A percentile compares a stretch with the other conserved stretches of the same genome.
These are phyloP conservation scores for Hyles euphorbiae DNA, from an alignment of 1,140 invertebrate species.

Conservation along the genomic window DNA sequence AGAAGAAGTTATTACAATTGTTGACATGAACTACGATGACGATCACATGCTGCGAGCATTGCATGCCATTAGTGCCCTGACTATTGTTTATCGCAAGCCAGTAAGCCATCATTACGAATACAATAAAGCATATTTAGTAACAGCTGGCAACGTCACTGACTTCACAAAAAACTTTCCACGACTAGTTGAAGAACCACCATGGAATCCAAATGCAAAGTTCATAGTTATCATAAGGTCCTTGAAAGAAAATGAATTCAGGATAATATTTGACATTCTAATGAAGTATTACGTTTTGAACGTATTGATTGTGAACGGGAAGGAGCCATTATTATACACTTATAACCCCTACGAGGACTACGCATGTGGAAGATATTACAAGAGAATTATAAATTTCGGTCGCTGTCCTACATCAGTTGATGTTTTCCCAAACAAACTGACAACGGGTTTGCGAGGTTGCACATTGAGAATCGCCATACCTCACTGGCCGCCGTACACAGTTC, in stretches of 20 bases:
- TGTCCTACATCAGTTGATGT: constrained; percentile 17
- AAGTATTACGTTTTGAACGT: constrained; percentile 12
- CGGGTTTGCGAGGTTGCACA: constrained; percentile 28
- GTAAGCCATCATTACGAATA: background rate
- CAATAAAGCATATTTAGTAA: constrained; percentile 13
- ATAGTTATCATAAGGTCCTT: constrained; percentile 25
- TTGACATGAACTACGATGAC: constrained; percentile 17
- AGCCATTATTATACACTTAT: constrained; percentile 16
- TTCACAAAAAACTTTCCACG: constrained; percentile 6
- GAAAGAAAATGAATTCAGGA: constrained; percentile 10
- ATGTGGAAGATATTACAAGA: constrained; percentile 18
- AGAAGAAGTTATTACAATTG: constrained; percentile 10
- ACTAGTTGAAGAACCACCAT: constrained; percentile 10
- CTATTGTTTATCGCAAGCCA: constrained; percentile 1
- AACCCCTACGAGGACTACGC: constrained; percentile 22
- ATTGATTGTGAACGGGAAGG: constrained; percentile 15
- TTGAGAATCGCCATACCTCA: constrained; percentile 29
- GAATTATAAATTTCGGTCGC: constrained; percentile 7
- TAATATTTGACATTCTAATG: constrained; percentile 29
- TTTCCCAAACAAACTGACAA: constrained; percentile 30
- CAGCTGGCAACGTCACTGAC: background rate
- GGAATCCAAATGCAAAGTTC: constrained; percentile 30
- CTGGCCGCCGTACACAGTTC: constrained; percentile 6
- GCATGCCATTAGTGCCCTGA: background rate
- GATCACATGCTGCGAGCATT: constrained; percentile 19